Base-by-base conservation (phyloP, 1,140 invertebrate genomes). In the Agrypnia vestita region DNA sequence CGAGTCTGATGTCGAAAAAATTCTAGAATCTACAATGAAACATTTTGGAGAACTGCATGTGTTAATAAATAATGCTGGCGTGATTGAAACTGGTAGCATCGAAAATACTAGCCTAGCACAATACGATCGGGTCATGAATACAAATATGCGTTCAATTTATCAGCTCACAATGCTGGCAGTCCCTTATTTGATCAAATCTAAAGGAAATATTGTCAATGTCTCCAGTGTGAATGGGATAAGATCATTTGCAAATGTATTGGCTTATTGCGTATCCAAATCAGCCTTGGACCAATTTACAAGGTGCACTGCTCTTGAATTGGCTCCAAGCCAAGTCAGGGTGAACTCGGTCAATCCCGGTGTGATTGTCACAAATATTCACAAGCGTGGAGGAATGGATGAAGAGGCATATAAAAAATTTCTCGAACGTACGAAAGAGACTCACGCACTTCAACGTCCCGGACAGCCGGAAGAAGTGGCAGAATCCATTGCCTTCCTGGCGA, bases 231-330 rank as follows among this genome's bases (percentile, higher is more conserved):
- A 90, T 84, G 95, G 95, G 15, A 84, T 94, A 21, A 87, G 94
- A 87, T 91, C 94, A 9, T 94, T 94, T 80, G 89, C 93, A 25
- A 90, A 90, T 82, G 87, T 92, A 49, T 85, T 94, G 64, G 91
- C 94, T 0, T 97, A 97, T 84, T 93, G 93, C 83, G 93, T 96
- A 89, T 95, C 94, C 35, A 97, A 97, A 51, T 87, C 94, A 78
- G 94, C 95, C 15, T 81, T 97, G 10, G 95, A 97, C 88, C 95
- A 96, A 84, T 91, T 97, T 61, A 96, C 96, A 11, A 89, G 92
- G 84, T 95, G 93, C 81, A 84, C 90, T 17, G 91, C 93, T 19
- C 88, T 95, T 76, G 94, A 95, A 86, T 86, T 95, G 19, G 94
- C 92, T 9, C 78, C 88, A 0, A 94, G 95, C 88, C 90, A 93